Evolutionary conservation across 2,888 invertebrate species (phyloP), one percentile per base, ranked within the genome.

Genomic region (Trichogramma evanescens): DNA sequence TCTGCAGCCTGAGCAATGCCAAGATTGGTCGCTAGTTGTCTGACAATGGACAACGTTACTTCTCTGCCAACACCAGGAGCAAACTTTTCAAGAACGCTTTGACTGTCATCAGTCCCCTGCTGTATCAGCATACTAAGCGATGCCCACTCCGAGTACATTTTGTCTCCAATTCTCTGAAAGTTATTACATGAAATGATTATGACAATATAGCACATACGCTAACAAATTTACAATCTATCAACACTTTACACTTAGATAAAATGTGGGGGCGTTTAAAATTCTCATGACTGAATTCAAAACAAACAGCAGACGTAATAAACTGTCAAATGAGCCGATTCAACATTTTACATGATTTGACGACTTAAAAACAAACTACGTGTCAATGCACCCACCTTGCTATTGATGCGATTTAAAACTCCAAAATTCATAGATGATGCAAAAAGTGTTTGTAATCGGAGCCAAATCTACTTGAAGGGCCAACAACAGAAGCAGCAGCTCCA

Each of bases 131-230:
- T 79, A 66, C 85, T 86, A 72, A 90, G 79, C 58, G 89, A 89
- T 67, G 89, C 88, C 91, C 90, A 90, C 82, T 90, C 90, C 70
- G 88, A 86, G 82, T 91, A 91, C 91, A 91, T 91, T 71, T 86
- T 87, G 82, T 83, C 77, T 84, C 84, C 75, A 82, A 82, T 78
- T 80, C 85, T 83, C 87, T 80, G 70, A 77, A 71, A 62, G 26
- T 26, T 26, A 26, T 26, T 26, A 26, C 26, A 66, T 65, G 58
- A 63, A 62, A 60, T 46, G 54, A 58, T 52, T 3, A 13, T 7
- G 40, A n/a, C 8, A 52, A 52, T 9, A 9, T 2, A 52, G 5
- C 4, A 40, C 41, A 10, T 10, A 43, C 4, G 39, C 9, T 13
- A 5, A 2, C 6, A 5, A 13, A 43, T 6, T 45, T 45, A 9